These are phyloP conservation scores for Paracentrotus lividus DNA, from an alignment of 53 echinoderm and acorn worm species.

Conservation along the genomic window DNA sequence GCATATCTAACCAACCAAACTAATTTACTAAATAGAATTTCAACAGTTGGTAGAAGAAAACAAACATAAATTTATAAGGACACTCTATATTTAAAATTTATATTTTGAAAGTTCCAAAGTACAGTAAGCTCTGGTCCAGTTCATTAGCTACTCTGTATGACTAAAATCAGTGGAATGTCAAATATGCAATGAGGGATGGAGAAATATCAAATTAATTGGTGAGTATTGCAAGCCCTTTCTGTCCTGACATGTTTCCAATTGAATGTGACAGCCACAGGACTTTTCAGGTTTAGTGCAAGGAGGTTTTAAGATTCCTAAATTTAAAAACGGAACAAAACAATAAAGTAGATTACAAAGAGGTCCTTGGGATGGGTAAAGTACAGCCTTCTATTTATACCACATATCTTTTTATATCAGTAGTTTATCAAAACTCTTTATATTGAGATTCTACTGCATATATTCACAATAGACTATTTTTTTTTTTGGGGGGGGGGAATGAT, in stretches of 20 bases:
- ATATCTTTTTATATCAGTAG: no score
- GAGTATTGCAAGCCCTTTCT: conserved; percentile 38
- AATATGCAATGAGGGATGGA: background rate
- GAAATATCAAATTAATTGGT: conserved; percentile 9
- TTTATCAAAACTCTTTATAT: no score
- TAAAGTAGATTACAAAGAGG: no score
- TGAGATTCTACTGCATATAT: no score
- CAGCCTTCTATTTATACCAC: no score
- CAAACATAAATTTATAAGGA: background rate
- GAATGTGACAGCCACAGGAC: conserved; percentile 23
- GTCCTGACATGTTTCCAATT: conserved; percentile 46
- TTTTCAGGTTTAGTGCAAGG: background rate
- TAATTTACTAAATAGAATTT: background rate
- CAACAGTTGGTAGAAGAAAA: background rate
- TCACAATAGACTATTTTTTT: no score
- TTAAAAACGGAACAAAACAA: no score
- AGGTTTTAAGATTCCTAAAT: background rate
- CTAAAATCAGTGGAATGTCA: conserved; percentile 30
- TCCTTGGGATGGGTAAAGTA: no score
- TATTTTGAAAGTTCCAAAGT: background rate
- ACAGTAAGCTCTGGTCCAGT: background rate
- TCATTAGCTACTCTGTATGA: conserved; percentile 12
- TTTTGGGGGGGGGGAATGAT: no score
- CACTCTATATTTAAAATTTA: background rate
- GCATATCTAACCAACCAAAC: background rate